Evolutionary conservation across 2,113 vertebrate genomes (phyloP), one percentile per base, ranked within the genome.

Genomic region (Epinephelus moara): DNA sequence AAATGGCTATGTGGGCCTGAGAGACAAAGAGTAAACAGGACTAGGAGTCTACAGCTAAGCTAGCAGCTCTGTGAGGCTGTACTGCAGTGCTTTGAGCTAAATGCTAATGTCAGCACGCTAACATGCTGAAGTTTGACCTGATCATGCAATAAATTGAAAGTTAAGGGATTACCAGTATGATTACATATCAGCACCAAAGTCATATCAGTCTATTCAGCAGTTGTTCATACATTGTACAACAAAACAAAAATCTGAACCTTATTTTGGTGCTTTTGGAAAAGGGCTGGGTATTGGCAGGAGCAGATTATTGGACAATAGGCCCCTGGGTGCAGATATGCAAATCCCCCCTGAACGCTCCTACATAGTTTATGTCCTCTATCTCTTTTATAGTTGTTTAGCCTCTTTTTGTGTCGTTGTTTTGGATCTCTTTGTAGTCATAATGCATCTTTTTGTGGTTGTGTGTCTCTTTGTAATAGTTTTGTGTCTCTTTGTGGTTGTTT

Each of bases 21-120:
- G 6, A 49, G 27, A 79, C 66, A 73, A 69, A 64, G 40, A 70
- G 4, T 27, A 45, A 67, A n/a, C 19, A 66, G 19, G 18, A 30
- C 6, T 49, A 18, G 52, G 23, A 69, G 17, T 61, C 27, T 33
- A n/a, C 17, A 25, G 55, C 13, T 18, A 10, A 19, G 37, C 23
- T 19, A 47, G 69, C 14, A 49, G 6, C 30, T 40, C 42, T 52
- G 50, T 6, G 37, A 59, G 42, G 25, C 45, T 67, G 14, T 25
- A 47, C 23, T 33, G 59, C 47, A 23, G 27, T 52, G 64, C 40
- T 60, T 45, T 69, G 10, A 62, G 45, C 45, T 53, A 30, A 63
- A 55, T 30, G 49, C 18, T 45, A 30, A 42, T 4, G 6, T 21
- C 4, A 19, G 62, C n/a, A 23, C 42, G 21, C 21, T 18, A 52